Base-by-base conservation (phyloP, 2,113 vertebrate genomes). In the Andinoacara biseriatus region DNA sequence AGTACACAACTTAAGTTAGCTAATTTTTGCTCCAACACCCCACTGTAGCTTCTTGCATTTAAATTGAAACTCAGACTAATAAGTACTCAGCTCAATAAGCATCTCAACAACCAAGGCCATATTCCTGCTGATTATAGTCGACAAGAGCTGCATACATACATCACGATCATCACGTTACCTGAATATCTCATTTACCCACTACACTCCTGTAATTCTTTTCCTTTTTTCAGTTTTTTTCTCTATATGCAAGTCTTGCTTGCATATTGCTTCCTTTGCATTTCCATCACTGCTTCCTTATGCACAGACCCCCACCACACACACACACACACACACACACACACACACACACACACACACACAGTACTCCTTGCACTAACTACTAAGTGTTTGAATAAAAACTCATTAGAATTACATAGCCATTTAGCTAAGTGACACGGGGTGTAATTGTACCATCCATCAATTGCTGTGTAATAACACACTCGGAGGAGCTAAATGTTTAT, bases 391-490 rank as follows among this genome's bases (percentile, higher is more conserved):
- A 96, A 95, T 90, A 94, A 95, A 94, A 91, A 82, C 91, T 94
- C 94, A 96, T 96, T 94, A 95, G 93, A 94, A 95, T 96, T 94
- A 95, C 91, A 90, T 92, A 95, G 92, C 89, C 91, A 93, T 96
- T 97, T 96, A 95, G 95, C 93, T 96, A 95, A 95, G 93, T 90
- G 95, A 94, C 92, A 95, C 93, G 86, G 94, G 86, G 79, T 93
- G 89, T 96, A 95, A 95, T 96, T 96, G 95, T 95, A 94, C 94
- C 93, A 96, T 96, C 95, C 94, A 96, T 95, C 95, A 96, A 92
- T 95, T 94, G 90, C 90, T 81, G 89, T 93, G 89, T 94, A 95
- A 96, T 94, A 94, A 94, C 93, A 95, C 95, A 95, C 93, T 90
- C 85, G 82, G 92, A 95, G 93, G 93, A 94, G 84, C 94, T 93